A percentile compares a stretch with the other conserved stretches of the same genome.
phyloP scores from a whole-genome alignment of 2,797 vertebrate species.

The Momotus momota region DNA sequence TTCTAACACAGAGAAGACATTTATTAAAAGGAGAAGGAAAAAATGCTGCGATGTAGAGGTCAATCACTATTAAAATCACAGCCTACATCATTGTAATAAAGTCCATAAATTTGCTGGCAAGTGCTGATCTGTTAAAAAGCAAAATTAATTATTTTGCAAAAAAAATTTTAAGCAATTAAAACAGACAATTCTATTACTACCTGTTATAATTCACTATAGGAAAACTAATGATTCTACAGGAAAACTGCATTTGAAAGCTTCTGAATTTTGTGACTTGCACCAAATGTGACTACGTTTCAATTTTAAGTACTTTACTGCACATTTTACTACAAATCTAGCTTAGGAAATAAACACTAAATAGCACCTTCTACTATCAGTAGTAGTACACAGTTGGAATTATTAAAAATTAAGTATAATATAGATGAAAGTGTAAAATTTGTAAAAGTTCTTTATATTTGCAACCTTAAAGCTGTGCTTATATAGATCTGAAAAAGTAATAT shows the following conservation, averaged over 20 bases:
- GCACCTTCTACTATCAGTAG: neutral
- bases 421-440: neutral
- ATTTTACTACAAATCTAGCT: neutral
- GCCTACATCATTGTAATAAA: neutral
- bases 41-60: neutral
- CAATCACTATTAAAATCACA: neutral
- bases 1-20: neutral
- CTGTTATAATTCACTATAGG: neutral
- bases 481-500: constrained; percentile 57
- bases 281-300: neutral
- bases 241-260: neutral
- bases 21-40: neutral
- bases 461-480: constrained; percentile 48
- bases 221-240: neutral
- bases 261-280: neutral
- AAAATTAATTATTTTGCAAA: neutral
- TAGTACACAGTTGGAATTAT: neutral
- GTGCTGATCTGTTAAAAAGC: neutral
- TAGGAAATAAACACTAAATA: neutral
- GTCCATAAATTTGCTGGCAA: neutral
- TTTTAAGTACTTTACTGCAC: neutral
- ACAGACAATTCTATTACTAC: neutral
- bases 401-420: neutral
- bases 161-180: neutral
- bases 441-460: constrained; percentile 42